Percentiles rank a stretch among this genome's conserved stretches.
Conservation (phyloP, 2,888 invertebrate genomes). For the Neoitamus cyanurus region DNA sequence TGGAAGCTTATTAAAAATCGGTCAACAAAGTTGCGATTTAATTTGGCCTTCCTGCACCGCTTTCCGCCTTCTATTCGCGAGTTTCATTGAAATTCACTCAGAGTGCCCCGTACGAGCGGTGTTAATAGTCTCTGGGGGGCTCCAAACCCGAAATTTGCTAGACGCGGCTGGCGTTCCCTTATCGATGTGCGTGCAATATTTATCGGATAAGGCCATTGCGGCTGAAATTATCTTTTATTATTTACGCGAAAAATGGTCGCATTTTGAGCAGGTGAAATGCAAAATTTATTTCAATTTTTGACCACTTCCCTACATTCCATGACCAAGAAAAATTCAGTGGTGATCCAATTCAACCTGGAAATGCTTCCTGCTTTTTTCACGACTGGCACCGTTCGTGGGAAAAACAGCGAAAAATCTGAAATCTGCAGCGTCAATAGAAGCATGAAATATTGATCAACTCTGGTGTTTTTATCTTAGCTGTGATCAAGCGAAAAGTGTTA, state of each 20-base stretch:
- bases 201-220: not conserved
- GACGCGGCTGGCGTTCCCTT: not conserved
- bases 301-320: not conserved
- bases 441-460: not conserved
- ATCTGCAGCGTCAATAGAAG: not conserved
- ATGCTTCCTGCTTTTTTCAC: not conserved
- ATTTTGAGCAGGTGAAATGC: not conserved
- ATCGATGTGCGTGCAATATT: not conserved
- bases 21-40: not conserved
- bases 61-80: not conserved
- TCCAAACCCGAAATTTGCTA: not conserved
- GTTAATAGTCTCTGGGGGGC: not conserved
- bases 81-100: slow-evolving; percentile 10
- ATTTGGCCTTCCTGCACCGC: not conserved
- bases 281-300: not conserved
- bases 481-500: not conserved
- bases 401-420: not conserved
- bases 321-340: not conserved
- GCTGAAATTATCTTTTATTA: not conserved
- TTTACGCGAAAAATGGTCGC: not conserved
- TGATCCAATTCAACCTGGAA: not conserved
- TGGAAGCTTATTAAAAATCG: not conserved
- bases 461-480: not conserved
- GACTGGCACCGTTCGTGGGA: not conserved
- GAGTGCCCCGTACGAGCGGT: not conserved